Evolutionary conservation across 23 tunicate species (phyloP), one percentile per base, ranked within the genome.

Genomic region (Halocynthia roretzi): DNA sequence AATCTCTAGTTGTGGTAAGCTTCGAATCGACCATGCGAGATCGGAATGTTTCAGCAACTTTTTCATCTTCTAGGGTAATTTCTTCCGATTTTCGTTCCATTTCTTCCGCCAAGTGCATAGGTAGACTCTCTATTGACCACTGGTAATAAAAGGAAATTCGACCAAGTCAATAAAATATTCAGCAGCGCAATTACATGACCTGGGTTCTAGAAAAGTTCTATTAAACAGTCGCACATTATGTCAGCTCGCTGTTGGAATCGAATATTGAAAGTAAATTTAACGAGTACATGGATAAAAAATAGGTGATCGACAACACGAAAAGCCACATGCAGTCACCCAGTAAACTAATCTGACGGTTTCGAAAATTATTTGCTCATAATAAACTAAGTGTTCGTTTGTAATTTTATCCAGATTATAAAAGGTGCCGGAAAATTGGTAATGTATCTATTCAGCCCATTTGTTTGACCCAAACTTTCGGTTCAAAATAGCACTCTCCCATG

Each of bases 81-180:
- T 86, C 54, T 8, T 49, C 60, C 12, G 77, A n/a, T 60, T 86
- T 92, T 61, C 79, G 71, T 61, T 77, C 68, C 87, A 92, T 86
- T 64, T 76, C 71, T 61, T 86, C 84, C 52, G 61, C 79, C 15
- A 92, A 77, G 49, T 92, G 98, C 50, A 66, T 11, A 0, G 98
- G 93, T 14, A 92, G 49, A 56, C 85, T 55, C 71, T 92, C 83
- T 2, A 86, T 31, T 70, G 82, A 76, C 87, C 87, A 92, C 80
- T 74, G 56, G n/a, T 54, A 74, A 17, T 54, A 6, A 68, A 11
- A 11, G 17, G 14, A 15, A 11, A 15, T 68, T n/a, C 48, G 2
- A 15, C 72, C 31, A 18, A 12, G 21, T 18, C 21, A 12, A 2
- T 21, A 15, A 11, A 18, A 68, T 22, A 12, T 11, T 68, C 21